Percentiles rank a stretch among this genome's conserved stretches.
Evolutionary conservation across 2,113 vertebrate genomes (phyloP).

Genomic region (Monopterus albus): DNA sequence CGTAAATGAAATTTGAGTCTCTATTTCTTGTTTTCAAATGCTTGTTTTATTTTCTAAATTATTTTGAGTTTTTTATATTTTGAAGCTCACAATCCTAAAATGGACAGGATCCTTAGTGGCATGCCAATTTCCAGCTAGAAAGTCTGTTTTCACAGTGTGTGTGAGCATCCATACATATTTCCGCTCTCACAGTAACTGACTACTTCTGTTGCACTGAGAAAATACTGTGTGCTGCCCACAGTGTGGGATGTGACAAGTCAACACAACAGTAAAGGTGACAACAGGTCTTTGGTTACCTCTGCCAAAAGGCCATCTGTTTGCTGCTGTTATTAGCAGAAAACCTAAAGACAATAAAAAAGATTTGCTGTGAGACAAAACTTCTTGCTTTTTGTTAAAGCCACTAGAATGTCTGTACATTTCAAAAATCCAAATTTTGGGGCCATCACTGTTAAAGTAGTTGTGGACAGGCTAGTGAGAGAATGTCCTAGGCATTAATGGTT

Average conservation of each 20-base stretch:
- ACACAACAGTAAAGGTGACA: not conserved
- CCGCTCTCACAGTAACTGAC: conserved; percentile 49
- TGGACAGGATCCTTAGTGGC: conserved; percentile 20
- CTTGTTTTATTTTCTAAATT: not conserved
- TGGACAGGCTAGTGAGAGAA: too few species aligned
- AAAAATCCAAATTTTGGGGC: too few species aligned
- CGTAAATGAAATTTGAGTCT: not conserved
- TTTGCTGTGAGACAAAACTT: not conserved
- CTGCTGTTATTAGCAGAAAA: not conserved
- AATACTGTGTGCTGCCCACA: not conserved
- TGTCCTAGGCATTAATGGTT: too few species aligned
- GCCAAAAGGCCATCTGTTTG: too few species aligned
- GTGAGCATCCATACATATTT: conserved; percentile 25
- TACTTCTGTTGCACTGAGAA: not conserved
- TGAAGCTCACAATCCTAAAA: too few species aligned
- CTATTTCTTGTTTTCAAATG: not conserved
- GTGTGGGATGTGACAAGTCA: not conserved
- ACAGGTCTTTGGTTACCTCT: not conserved
- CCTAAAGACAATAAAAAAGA: not conserved
- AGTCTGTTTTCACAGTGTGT: conserved; percentile 43
- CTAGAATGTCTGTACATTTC: too few species aligned
- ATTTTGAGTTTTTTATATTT: not conserved
- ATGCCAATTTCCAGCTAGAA: conserved; percentile 27
- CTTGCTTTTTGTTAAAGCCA: too few species aligned
- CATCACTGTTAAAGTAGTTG: too few species aligned